phyloP scores from a whole-genome alignment of 2,888 invertebrate genomes.

The Eubasilissa splendida region DNA sequence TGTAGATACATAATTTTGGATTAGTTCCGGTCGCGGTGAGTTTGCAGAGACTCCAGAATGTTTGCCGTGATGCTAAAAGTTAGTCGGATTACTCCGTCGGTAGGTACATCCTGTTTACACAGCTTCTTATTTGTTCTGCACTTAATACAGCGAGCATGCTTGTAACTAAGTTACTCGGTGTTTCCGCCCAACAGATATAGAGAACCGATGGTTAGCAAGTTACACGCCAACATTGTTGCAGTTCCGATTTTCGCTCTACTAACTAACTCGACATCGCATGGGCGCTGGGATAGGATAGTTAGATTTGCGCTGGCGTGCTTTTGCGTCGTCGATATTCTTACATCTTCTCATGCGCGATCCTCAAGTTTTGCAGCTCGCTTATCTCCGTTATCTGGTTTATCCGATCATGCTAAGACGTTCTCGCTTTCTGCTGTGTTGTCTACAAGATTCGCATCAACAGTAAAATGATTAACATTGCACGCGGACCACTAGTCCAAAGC shows the following conservation, averaged over 20 bases:
- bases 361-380: no score
- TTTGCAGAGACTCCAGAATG: constrained; percentile 16
- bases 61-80: constrained; percentile 14
- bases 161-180: constrained; percentile 12
- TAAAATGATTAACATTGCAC: no score
- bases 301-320: no score
- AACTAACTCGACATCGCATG: no score
- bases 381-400: no score
- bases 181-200: neutral
- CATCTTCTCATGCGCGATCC: no score
- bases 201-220: constrained; percentile 22
- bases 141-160: constrained; percentile 18
- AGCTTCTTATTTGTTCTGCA: constrained; percentile 23
- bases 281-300: no score
- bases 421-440: no score
- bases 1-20: neutral
- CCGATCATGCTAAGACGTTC: no score
- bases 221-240: constrained; percentile 8
- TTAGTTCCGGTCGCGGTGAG: constrained; percentile 15
- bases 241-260: constrained; percentile 56
- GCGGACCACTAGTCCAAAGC: no score
- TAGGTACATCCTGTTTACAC: constrained; percentile 7
- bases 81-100: constrained; percentile 1
- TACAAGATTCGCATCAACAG: no score
- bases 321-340: no score